A percentile compares a stretch with the other conserved stretches of the same genome.
Evolutionary conservation across 2,797 vertebrate species (phyloP).

Genomic region (Staurois parvus): DNA sequence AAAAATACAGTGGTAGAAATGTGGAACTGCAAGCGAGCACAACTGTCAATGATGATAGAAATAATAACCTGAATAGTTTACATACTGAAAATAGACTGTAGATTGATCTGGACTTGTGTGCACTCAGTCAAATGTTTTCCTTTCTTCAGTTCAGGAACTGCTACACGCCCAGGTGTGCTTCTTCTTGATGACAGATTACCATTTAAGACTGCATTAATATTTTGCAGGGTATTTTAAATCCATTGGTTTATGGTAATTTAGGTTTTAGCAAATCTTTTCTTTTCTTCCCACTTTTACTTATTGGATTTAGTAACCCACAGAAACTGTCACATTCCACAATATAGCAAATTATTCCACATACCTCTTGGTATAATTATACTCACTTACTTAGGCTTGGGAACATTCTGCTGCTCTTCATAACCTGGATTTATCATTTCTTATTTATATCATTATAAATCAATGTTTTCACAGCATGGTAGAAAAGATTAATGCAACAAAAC

Average conservation of each 20-base stretch:
- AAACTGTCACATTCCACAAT: background rate
- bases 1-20: too few relatives aligned
- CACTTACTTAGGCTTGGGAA: background rate
- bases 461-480: background rate
- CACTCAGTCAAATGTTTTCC: too few relatives aligned
- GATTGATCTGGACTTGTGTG: too few relatives aligned
- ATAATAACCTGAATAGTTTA: too few relatives aligned
- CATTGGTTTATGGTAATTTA: background rate
- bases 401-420: background rate
- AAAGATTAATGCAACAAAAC: constrained; percentile 36
- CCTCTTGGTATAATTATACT: background rate
- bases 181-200: too few relatives aligned
- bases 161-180: too few relatives aligned
- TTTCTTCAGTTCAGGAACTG: too few relatives aligned
- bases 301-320: background rate
- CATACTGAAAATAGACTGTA: too few relatives aligned
- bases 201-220: too few relatives aligned
- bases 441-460: constrained; percentile 8
- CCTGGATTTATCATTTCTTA: background rate
- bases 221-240: background rate
- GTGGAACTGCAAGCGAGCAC: too few relatives aligned
- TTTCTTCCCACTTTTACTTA: background rate
- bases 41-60: too few relatives aligned
- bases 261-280: background rate
- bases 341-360: background rate